Percentiles rank a stretch among this genome's conserved stretches.
phyloP scores from a whole-genome alignment of 2,113 vertebrate species.

The Cyrtonyx montezumae region DNA sequence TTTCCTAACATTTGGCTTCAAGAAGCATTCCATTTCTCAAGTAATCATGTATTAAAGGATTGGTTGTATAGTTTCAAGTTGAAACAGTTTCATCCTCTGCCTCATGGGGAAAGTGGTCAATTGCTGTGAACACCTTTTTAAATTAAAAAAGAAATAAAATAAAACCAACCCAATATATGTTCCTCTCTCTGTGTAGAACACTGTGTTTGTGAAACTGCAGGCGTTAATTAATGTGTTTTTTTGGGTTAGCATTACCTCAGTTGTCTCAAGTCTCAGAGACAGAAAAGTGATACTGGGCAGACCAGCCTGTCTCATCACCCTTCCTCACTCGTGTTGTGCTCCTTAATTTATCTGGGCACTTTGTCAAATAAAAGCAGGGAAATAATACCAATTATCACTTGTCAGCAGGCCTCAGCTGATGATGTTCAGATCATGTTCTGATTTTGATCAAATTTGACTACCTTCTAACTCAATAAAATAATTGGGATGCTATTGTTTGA shows the following conservation, averaged over 20 bases:
- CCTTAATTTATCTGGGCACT: not conserved
- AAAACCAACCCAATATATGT: not conserved
- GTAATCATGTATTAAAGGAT: not conserved
- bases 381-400: not conserved
- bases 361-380: not conserved
- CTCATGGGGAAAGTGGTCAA: constrained; percentile 36
- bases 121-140: not conserved
- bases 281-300: not conserved
- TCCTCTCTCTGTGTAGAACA: not conserved
- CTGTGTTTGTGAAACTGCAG: not conserved
- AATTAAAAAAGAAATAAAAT: not conserved
- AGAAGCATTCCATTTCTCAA: constrained; percentile 43
- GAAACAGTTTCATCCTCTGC: constrained; percentile 10
- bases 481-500: not conserved
- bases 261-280: not conserved
- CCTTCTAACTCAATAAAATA: not conserved
- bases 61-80: constrained; percentile 34
- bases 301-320: not conserved
- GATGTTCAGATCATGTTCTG: not conserved
- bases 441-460: not conserved
- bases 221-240: not conserved
- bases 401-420: not conserved
- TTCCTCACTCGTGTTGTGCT: not conserved
- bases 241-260: not conserved
- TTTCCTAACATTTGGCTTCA: constrained; percentile 2